Base-by-base conservation (phyloP, 2,888 invertebrate genomes). In the Drosophila parthenogenetica region DNA sequence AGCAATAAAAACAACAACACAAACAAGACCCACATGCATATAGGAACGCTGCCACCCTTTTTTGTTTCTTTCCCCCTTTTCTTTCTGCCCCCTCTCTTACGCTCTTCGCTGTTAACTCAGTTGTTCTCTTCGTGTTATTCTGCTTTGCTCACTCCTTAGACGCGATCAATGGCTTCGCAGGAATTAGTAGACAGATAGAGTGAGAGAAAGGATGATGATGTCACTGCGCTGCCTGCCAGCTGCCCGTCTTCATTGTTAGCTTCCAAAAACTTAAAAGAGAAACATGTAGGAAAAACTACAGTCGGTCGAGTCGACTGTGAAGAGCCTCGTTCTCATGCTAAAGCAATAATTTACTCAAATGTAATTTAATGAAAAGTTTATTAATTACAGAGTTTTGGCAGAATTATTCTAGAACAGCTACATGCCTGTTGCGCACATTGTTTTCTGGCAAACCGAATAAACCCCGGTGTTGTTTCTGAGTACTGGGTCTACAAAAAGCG, bases 201-300 rank as follows among this genome's bases (percentile, higher is more conserved):
- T 11, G 51, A 46, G 49, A 29, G 48, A 35, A 55, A 53, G 59
- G 16, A 46, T 35, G 60, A 60, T 76, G 76, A 76, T 76, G 76
- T 76, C 76, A 76, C 73, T 63, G 39, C 39, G 70, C 59, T 19
- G 35, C 19, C 39, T 45, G 59, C 58, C 77, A 77, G 75, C 76
- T 77, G 77, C 77, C 50, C 50, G 69, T 62, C 73, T 63, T 60
- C 5, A 13, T 35, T 45, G 19, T 37, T 43, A 64, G 45, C 45
- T 64, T 59, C 53, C 63, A 29, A 29, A 46, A 35, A 46, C 8
- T 29, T 29, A 0, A 29, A 29, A 29, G 29, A 29, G 29, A 29
- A 29, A 5, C 29, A 29, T 8, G 29, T 29, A 29, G 29, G 29
- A 29, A 29, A 29, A 29, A 29, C 29, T 29, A 25, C 25, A 25